Evolutionary conservation across 2,797 vertebrate species (phyloP).

Genomic region (Sciaenops ocellatus): DNA sequence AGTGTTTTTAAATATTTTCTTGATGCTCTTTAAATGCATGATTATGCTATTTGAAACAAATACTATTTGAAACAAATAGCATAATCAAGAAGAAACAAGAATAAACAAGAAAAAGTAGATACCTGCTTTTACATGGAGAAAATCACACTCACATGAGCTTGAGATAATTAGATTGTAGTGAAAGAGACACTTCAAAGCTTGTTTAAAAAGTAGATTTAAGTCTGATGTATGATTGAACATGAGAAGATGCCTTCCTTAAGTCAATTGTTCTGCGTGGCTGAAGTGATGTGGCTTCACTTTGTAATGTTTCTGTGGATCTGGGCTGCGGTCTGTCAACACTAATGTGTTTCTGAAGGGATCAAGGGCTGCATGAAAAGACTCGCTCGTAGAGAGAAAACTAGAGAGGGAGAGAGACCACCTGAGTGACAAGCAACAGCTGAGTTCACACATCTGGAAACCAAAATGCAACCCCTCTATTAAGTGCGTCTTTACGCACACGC

Average conservation of each 20-base stretch:
- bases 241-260: neutral
- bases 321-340: constrained; percentile 64
- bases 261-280: constrained; percentile 26
- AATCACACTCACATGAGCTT: neutral
- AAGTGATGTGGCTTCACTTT: constrained; percentile 50
- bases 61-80: neutral
- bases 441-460: constrained; percentile 90
- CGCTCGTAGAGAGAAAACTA: constrained; percentile 23
- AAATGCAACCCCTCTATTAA: constrained; percentile 65
- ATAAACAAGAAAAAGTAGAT: no score
- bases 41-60: neutral
- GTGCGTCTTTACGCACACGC: constrained; percentile 73
- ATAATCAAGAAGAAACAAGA: no score
- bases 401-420: constrained; percentile 80
- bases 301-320: constrained; percentile 43
- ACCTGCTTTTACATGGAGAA: neutral
- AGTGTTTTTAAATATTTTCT: neutral
- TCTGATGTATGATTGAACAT: neutral
- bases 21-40: neutral
- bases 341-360: constrained; percentile 40
- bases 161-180: neutral
- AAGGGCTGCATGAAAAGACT: constrained; percentile 28
- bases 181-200: constrained; percentile 5
- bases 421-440: constrained; percentile 93
- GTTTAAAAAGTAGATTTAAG: constrained; percentile 17